Evolutionary conservation across 2,888 invertebrate genomes (phyloP), one percentile per base, ranked within the genome.

Genomic region (Andrena minutula): DNA sequence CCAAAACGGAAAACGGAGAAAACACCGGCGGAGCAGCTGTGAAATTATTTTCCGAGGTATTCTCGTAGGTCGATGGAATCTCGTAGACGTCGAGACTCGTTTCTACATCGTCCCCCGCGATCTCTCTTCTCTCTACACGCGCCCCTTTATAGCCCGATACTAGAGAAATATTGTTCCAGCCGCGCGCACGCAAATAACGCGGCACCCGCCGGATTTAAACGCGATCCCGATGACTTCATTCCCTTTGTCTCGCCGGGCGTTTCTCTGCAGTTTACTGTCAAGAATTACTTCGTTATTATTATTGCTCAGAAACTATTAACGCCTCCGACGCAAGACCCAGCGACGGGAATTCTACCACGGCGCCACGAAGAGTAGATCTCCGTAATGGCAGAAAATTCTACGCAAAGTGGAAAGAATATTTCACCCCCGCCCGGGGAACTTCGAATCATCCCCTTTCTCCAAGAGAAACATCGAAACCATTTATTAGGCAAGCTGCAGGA

Each of bases 21-120:
- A 75, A 69, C 64, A 56, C 28, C 32, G 28, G 28, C 20, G 58
- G 28, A 41, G 41, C 86, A 79, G 85, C 87, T 87, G 88, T 86
- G 76, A 88, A 89, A 89, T 89, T 87, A 89, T 88, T 86, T 87
- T 84, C 83, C 75, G 70, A 79, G 79, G 78, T 82, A 83, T 89
- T 88, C 87, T 79, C 73, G 79, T 64, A 76, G 84, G 77, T 83
- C 81, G 82, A 78, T 83, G 74, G 84, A 85, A 86, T 86, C 79
- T 84, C 82, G 70, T 74, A 70, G 58, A 49, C 72, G 69, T n/a
- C 69, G 28, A 32, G 60, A n/a, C 71, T 64, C 74, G 60, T 73
- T 68, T 35, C 70, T 61, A 61, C 76, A 61, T 51, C 72, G 79
- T 73, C 77, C 72, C 79, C 79, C 77, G 69, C 86, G 30, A 86